Conservation (phyloP, 2,888 invertebrate species). For the Cinara cedri region DNA sequence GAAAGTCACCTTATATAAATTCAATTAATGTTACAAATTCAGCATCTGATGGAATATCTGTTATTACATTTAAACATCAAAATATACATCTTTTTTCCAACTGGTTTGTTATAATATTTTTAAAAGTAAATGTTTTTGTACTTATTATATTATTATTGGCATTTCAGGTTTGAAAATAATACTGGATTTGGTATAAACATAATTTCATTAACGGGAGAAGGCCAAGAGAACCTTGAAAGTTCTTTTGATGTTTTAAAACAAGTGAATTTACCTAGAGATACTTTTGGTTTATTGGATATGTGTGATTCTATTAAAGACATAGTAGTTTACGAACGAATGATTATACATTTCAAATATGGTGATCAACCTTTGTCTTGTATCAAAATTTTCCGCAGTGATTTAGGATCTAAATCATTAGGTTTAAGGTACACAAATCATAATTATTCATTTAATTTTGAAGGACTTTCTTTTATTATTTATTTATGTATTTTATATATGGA, state of each 20-base stretch:
- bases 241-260: constrained; percentile 86
- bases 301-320: constrained; percentile 95
- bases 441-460: background rate
- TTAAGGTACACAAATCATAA: constrained; percentile 67
- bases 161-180: constrained; percentile 72
- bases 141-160: constrained; percentile 15
- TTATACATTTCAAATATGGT: constrained; percentile 96
- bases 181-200: constrained; percentile 90
- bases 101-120: constrained; percentile 62
- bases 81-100: constrained; percentile 75
- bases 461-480: background rate
- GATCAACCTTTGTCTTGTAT: constrained; percentile 96
- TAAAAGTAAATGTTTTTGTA: background rate
- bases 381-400: constrained; percentile 90
- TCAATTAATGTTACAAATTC: constrained; percentile 83
- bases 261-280: constrained; percentile 83
- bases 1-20: constrained; percentile 81
- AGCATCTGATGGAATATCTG: constrained; percentile 89
- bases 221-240: constrained; percentile 82
- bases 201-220: constrained; percentile 90
- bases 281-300: constrained; percentile 94
- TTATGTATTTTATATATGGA: background rate
- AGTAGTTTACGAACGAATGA: constrained; percentile 83
- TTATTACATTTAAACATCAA: constrained; percentile 83
- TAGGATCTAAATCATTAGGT: constrained; percentile 84